Evolutionary conservation across 23 tunicate species (phyloP).

Genomic region (Trididemnum nubilum): DNA sequence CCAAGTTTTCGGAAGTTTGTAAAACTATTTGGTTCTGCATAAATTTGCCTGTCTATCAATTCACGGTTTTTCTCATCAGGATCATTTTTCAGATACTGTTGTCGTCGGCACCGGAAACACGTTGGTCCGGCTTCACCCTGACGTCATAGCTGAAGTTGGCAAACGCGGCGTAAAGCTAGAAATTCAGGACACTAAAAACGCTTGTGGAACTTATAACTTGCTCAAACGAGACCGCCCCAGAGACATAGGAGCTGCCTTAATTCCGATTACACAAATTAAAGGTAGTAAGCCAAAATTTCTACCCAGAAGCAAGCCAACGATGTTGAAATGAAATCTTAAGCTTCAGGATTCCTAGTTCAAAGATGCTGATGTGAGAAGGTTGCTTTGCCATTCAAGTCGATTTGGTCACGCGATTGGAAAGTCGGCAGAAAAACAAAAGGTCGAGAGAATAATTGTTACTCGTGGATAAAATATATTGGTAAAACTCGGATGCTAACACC

Average conservation of each 20-base stretch:
- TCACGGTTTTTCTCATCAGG: too few relatives aligned
- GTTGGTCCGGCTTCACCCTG: conserved; percentile 25
- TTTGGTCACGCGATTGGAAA: too few relatives aligned
- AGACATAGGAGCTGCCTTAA: conserved; percentile 64
- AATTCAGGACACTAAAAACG: conserved; percentile 69
- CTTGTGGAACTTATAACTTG: conserved; percentile 83
- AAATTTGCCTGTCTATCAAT: too few relatives aligned
- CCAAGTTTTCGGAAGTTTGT: too few relatives aligned
- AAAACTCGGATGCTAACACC: too few relatives aligned
- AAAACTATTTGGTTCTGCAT: too few relatives aligned
- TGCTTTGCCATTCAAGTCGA: too few relatives aligned
- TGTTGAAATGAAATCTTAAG: neutral
- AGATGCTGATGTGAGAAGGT: too few relatives aligned
- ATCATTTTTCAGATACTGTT: conserved; percentile 38
- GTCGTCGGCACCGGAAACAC: conserved; percentile 75
- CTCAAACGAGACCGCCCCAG: conserved; percentile 44
- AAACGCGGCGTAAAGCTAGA: conserved; percentile 54
- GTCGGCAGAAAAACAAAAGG: too few relatives aligned
- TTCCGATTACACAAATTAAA: conserved; percentile 63
- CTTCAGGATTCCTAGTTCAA: neutral
- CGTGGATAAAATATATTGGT: too few relatives aligned
- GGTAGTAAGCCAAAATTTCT: too few relatives aligned
- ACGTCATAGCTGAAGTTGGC: conserved; percentile 25
- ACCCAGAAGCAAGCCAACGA: neutral
- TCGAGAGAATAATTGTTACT: too few relatives aligned